phyloP scores from a whole-genome alignment of 2,888 invertebrate species.

The Cantharis flavilabris region DNA sequence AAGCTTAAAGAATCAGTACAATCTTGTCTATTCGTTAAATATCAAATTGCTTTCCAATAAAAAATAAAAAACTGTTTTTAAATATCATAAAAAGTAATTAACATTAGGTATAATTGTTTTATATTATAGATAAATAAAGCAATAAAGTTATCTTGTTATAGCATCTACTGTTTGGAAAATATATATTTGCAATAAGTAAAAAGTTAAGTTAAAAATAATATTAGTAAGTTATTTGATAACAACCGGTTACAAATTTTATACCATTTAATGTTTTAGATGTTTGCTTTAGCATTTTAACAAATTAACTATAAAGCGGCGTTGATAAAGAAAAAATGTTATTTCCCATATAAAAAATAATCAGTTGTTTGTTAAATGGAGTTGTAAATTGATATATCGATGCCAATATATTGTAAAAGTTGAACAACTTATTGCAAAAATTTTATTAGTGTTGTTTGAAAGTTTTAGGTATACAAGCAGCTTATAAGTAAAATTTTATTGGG shows the following conservation, averaged over 20 bases:
- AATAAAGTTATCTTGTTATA: neutral
- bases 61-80: neutral
- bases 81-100: neutral
- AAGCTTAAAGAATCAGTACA: neutral
- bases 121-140: neutral
- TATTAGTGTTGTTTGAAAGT: neutral
- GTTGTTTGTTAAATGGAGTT: neutral
- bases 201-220: neutral
- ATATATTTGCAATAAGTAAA: neutral
- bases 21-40: neutral
- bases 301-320: neutral
- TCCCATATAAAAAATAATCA: neutral
- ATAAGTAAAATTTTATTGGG: neutral
- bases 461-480: neutral
- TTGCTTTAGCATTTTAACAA: slow-evolving; percentile 2
- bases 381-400: neutral
- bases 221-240: neutral
- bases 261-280: neutral
- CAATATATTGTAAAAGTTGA: neutral
- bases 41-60: neutral
- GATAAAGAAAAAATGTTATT: neutral
- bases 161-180: neutral
- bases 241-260: neutral
- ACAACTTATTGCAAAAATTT: neutral
- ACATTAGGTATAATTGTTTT: neutral